A percentile compares a stretch with the other conserved stretches of the same genome.
phyloP scores from a whole-genome alignment of 1,140 invertebrate genomes.

The Magallana gigas region DNA sequence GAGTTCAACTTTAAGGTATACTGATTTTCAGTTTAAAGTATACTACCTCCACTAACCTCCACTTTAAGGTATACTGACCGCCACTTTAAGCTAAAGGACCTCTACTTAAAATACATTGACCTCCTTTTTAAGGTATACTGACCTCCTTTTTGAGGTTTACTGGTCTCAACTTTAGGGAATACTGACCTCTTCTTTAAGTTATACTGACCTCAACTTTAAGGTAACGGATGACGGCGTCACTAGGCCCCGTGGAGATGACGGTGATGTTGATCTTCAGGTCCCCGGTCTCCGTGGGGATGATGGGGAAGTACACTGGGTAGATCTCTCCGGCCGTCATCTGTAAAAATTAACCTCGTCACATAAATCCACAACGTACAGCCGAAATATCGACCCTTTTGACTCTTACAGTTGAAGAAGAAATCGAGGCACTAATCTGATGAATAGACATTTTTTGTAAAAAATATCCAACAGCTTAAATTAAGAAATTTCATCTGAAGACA shows the following conservation, averaged over 20 bases:
- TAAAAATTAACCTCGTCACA: neutral
- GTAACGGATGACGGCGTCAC: constrained; percentile 67
- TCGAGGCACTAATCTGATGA: too few relatives aligned
- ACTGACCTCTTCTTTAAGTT: neutral
- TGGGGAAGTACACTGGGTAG: constrained; percentile 68
- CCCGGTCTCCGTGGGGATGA: constrained; percentile 64
- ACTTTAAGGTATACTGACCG: constrained; percentile 57
- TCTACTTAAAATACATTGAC: too few relatives aligned
- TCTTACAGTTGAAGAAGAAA: too few relatives aligned
- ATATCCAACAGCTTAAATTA: too few relatives aligned
- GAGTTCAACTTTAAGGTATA: neutral
- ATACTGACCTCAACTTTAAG: constrained; percentile 64
- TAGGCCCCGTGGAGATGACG: constrained; percentile 58
- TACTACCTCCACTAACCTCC: neutral
- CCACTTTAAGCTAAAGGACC: too few relatives aligned
- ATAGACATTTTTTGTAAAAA: too few relatives aligned
- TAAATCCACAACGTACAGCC: neutral
- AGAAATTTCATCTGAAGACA: too few relatives aligned
- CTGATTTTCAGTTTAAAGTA: constrained; percentile 65
- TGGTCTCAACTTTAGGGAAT: too few relatives aligned
- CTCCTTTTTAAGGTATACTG: too few relatives aligned
- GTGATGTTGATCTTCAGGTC: constrained; percentile 63
- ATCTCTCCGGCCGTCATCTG: constrained; percentile 65
- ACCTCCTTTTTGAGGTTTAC: too few relatives aligned
- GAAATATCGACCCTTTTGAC: too few relatives aligned